A percentile compares a stretch with the other conserved stretches of the same genome.
phyloP scores from a whole-genome alignment of 2,888 invertebrate species.

The Chelonus formosanus region DNA sequence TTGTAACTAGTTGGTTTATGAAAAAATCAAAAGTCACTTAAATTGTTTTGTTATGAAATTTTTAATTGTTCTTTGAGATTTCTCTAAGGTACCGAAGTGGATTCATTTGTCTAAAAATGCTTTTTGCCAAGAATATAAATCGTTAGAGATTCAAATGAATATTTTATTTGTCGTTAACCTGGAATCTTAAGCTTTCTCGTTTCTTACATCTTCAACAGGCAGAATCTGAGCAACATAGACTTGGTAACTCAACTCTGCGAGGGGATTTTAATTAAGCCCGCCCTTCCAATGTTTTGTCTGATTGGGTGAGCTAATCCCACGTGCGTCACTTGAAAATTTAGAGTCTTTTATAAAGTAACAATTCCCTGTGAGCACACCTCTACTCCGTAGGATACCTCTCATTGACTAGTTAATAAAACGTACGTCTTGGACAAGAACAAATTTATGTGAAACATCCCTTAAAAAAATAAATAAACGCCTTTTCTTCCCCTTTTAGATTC shows the following conservation, averaged over 20 bases:
- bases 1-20: too few species aligned
- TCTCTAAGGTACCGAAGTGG: not conserved
- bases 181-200: conserved; percentile 17
- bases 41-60: not conserved
- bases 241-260: conserved; percentile 46
- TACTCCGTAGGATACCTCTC: conserved; percentile 30
- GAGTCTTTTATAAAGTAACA: conserved; percentile 45
- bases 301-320: conserved; percentile 59
- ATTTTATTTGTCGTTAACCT: conserved; percentile 14
- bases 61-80: not conserved
- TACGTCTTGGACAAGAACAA: conserved; percentile 33
- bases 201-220: conserved; percentile 25
- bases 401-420: conserved; percentile 30
- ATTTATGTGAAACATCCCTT: not conserved
- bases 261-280: conserved; percentile 65
- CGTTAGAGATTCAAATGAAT: not conserved
- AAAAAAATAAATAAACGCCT: not conserved
- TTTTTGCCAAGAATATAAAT: conserved; percentile 15
- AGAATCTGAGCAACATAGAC: conserved; percentile 40
- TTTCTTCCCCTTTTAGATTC: too few species aligned
- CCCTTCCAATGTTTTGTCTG: conserved; percentile 63
- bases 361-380: conserved; percentile 23
- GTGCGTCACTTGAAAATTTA: conserved; percentile 52
- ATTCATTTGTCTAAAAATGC: conserved; percentile 13
- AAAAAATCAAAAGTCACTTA: too few species aligned